Evolutionary conservation across 2,797 vertebrate species (phyloP), one percentile per base, ranked within the genome.

Genomic region (Ctenochaetus hawaiiensis): DNA sequence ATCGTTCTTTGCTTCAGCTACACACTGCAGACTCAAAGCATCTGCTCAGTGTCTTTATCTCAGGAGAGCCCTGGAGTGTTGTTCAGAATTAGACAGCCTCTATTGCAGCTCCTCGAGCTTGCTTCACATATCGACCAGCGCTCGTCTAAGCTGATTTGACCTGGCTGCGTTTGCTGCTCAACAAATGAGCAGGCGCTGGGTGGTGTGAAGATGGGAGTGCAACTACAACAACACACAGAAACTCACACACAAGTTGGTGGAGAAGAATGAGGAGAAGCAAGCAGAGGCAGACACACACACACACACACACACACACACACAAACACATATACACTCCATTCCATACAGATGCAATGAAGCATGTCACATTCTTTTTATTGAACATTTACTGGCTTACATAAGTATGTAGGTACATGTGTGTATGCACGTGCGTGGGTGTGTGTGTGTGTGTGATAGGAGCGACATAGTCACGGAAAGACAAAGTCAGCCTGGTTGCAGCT

Each of bases 31-130:
- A 67, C 67, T 84, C 66, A 72, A 68, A 67, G 37, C 49, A 63
- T 83, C 72, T 76, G 22, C 67, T 47, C 75, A 80, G 73, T 34
- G 71, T 82, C 66, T 85, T 86, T 80, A 91, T 88, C 85, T 87
- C 2, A 69, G 59, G 56, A 56, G 56, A 70, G 81, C 65, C 51
- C 74, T 75, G 81, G 83, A 72, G 68, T 63, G 73, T 72, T 77
- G 66, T 76, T 74, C 81, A 56, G 69, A 78, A 62, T 75, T 30
- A 61, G 66, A 79, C 77, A 72, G 45, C 58, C 56, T 81, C 77
- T 44, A 41, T 70, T 84, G 79, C 58, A 77, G 84, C 77, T 83
- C 70, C 61, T 65, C 2, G 5, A 76, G 79, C 76, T 85, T 18
- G 45, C 66, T 66, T 85, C 81, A 67, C 47, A 77, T 78, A 91